Percentiles rank a stretch among this genome's conserved stretches.
These are phyloP conservation scores for Gymnorhina tibicen DNA, from an alignment of 2,113 vertebrate species.

Conservation along the genomic window DNA sequence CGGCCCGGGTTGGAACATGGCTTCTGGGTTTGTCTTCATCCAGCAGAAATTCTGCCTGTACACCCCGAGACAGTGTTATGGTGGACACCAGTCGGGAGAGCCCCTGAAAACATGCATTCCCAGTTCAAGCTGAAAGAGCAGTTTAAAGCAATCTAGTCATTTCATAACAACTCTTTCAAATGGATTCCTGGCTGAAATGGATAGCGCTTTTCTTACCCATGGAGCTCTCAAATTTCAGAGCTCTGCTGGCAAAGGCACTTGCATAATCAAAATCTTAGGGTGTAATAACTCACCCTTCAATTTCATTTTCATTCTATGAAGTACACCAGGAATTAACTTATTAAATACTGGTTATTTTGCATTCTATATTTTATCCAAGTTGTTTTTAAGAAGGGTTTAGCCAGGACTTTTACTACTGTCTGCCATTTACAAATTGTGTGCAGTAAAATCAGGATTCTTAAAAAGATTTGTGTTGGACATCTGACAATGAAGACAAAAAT, in stretches of 20 bases:
- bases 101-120: neutral
- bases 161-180: neutral
- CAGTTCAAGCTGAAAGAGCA: neutral
- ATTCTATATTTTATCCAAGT: neutral
- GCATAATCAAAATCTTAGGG: neutral
- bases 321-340: neutral
- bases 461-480: neutral
- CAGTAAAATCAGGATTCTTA: neutral
- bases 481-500: slow-evolving; percentile 1
- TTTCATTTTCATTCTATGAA: neutral
- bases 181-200: neutral
- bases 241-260: neutral
- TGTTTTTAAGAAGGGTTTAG: neutral
- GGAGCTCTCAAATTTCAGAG: neutral
- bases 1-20: accelerated
- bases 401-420: neutral
- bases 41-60: neutral
- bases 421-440: neutral
- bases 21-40: neutral
- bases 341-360: neutral
- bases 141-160: neutral
- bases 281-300: neutral
- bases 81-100: neutral
- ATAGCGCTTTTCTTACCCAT: neutral
- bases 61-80: neutral